phyloP scores from a whole-genome alignment of 2,888 invertebrate genomes.

The Pollenia amentaria region DNA sequence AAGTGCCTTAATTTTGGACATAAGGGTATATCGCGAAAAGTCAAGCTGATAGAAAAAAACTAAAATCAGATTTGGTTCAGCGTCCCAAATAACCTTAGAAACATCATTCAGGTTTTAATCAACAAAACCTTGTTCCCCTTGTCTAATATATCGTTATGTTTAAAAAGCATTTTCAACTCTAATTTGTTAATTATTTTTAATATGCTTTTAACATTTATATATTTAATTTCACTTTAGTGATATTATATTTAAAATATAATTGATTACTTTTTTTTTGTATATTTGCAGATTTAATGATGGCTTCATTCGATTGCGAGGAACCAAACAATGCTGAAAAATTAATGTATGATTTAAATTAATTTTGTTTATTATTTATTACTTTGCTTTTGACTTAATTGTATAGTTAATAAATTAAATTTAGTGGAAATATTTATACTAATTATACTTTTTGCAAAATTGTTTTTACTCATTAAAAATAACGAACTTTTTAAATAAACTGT shows the following conservation, averaged over 20 bases:
- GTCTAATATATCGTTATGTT: too few species aligned
- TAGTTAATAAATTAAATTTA: constrained; percentile 37
- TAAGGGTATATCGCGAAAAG: too few species aligned
- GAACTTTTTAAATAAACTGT: neutral
- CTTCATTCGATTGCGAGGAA: constrained; percentile 83
- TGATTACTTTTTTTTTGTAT: constrained; percentile 46
- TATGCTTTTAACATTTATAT: neutral
- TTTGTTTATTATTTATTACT: constrained; percentile 40
- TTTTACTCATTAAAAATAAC: neutral
- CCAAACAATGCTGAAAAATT: constrained; percentile 83
- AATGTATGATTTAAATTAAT: constrained; percentile 82
- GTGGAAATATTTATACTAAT: constrained; percentile 19
- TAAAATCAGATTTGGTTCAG: too few species aligned
- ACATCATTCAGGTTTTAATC: too few species aligned
- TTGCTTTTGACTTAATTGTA: neutral
- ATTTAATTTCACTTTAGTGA: neutral
- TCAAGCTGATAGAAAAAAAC: too few species aligned
- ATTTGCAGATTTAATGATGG: constrained; percentile 83
- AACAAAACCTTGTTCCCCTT: too few species aligned
- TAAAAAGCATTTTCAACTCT: too few species aligned
- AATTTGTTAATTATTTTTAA: too few species aligned
- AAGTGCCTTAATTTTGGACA: too few species aligned
- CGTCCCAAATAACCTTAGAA: too few species aligned
- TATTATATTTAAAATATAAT: neutral
- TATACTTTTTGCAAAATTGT: constrained; percentile 1